These are phyloP conservation scores for Streptopelia turtur DNA, from an alignment of 2,797 vertebrate genomes.

Conservation along the genomic window DNA sequence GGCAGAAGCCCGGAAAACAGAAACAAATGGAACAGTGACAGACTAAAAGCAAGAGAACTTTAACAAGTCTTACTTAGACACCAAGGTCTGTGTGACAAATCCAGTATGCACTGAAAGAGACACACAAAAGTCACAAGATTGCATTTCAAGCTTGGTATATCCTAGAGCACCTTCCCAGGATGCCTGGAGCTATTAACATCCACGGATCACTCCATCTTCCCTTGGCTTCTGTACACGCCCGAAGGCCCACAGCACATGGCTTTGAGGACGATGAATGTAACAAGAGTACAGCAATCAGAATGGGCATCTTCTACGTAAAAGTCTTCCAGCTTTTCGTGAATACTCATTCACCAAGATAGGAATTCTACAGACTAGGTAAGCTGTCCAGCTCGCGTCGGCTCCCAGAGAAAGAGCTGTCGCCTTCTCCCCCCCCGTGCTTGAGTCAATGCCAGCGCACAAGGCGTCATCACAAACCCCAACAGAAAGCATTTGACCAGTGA, in stretches of 20 bases:
- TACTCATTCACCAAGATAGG: conserved; percentile 67
- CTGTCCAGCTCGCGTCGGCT: conserved; percentile 77
- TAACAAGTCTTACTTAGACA: conserved; percentile 75
- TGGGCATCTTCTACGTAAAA: conserved; percentile 74
- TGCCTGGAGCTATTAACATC: conserved; percentile 74
- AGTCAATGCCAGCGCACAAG: conserved; percentile 77
- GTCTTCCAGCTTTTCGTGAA: conserved; percentile 79
- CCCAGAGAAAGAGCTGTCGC: conserved; percentile 68
- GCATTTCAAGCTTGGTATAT: conserved; percentile 69
- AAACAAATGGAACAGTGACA: conserved; percentile 77
- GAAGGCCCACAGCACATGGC: conserved; percentile 75
- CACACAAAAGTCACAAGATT: conserved; percentile 68
- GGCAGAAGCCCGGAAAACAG: conserved; percentile 72
- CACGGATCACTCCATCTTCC: conserved; percentile 74
- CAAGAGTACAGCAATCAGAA: conserved; percentile 72
- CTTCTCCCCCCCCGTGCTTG: conserved; percentile 68
- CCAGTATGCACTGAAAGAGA: conserved; percentile 66
- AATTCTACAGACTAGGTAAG: conserved; percentile 80
- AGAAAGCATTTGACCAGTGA: conserved; percentile 80
- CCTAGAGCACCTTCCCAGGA: conserved; percentile 71
- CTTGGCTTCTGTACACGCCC: conserved; percentile 72
- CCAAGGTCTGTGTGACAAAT: conserved; percentile 76
- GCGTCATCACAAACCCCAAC: conserved; percentile 74
- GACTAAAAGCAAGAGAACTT: conserved; percentile 74
- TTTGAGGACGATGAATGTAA: conserved; percentile 74